A percentile compares a stretch with the other conserved stretches of the same genome.
These are phyloP conservation scores for Idaea straminata DNA, from an alignment of 2,888 invertebrate genomes.

Conservation along the genomic window DNA sequence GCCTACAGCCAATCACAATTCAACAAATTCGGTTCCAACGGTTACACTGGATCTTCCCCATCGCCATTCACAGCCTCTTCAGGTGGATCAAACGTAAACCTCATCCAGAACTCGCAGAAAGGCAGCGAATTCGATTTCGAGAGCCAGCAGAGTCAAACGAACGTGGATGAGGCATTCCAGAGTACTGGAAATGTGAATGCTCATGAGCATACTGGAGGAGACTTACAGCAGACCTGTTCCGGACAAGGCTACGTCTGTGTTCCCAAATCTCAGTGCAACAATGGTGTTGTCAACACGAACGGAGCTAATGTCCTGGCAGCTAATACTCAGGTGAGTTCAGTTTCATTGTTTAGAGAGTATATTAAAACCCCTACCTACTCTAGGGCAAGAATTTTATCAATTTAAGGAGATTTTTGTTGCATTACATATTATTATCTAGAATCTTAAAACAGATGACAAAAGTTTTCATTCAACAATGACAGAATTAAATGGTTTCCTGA, in stretches of 20 bases:
- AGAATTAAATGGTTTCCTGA: no score
- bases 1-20: conserved; percentile 26
- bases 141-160: conserved; percentile 61
- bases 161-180: conserved; percentile 59
- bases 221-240: conserved; percentile 76
- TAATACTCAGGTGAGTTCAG: conserved; percentile 76
- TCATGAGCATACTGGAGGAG: conserved; percentile 50
- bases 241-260: conserved; percentile 82
- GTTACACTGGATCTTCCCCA: conserved; percentile 65
- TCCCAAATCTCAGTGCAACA: conserved; percentile 78
- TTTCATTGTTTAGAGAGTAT: background rate
- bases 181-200: conserved; percentile 57
- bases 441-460: no score
- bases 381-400: no score
- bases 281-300: conserved; percentile 79
- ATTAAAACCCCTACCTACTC: no score
- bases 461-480: no score
- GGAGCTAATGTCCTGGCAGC: conserved; percentile 72
- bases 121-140: conserved; percentile 53
- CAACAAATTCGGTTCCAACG: conserved; percentile 40
- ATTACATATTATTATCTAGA: no score
- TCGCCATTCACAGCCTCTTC: conserved; percentile 56
- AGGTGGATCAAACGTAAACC: conserved; percentile 56
- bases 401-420: no score
- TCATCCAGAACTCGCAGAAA: conserved; percentile 60